phyloP scores from a whole-genome alignment of 1,140 invertebrate genomes.

The Lepidurus arcticus region DNA sequence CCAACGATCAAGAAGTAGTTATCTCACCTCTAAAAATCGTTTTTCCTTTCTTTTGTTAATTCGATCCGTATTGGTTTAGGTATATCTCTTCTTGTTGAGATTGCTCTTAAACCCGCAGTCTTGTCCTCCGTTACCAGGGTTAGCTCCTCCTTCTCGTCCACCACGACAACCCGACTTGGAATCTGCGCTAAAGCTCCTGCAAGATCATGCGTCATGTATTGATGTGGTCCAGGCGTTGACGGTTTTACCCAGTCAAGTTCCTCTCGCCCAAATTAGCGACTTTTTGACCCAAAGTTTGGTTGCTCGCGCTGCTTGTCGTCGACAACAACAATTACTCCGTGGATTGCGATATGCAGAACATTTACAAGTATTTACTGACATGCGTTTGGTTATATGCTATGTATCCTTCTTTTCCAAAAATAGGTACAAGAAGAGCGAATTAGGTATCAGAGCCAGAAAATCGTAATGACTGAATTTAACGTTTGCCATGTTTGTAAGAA shows the following conservation, averaged over 20 bases:
- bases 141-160: constrained; percentile 44
- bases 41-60: neutral
- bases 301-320: constrained; percentile 61
- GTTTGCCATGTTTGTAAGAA: constrained; percentile 88
- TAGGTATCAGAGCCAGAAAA: constrained; percentile 69
- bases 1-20: constrained; percentile 36
- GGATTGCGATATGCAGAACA: constrained; percentile 76
- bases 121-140: constrained; percentile 46
- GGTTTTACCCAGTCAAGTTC: constrained; percentile 68
- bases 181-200: constrained; percentile 68
- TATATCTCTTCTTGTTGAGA: constrained; percentile 54
- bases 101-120: constrained; percentile 54
- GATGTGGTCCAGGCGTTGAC: constrained; percentile 65
- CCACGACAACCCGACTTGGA: constrained; percentile 60
- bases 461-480: constrained; percentile 76
- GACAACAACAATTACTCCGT: constrained; percentile 68
- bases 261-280: constrained; percentile 61
- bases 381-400: neutral
- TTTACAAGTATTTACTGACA: constrained; percentile 51
- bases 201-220: constrained; percentile 74
- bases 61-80: constrained; percentile 43
- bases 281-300: constrained; percentile 74
- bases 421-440: constrained; percentile 72
- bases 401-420: constrained; percentile 38
- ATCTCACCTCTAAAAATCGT: neutral